Evolutionary conservation across 2,888 invertebrate species (phyloP).

Genomic region (Eristalis tenax): DNA sequence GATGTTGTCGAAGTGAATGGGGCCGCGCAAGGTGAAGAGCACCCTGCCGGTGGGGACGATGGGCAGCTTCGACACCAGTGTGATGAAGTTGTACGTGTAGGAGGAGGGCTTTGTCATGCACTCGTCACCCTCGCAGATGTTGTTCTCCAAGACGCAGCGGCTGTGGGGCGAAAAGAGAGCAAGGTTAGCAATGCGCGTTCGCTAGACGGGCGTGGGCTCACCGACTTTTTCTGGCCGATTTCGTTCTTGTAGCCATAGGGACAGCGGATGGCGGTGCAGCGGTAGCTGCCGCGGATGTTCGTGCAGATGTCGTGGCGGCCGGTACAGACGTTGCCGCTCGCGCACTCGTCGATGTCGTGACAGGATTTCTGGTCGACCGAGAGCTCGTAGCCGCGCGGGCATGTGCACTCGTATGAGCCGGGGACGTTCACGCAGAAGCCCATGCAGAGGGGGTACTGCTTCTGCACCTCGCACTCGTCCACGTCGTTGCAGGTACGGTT

Average conservation of each 20-base stretch:
- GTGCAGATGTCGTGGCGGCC: constrained; percentile 90
- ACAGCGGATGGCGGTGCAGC: constrained; percentile 93
- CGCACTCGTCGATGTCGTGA: constrained; percentile 90
- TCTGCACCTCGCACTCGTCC: constrained; percentile 92
- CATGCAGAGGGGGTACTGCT: constrained; percentile 86
- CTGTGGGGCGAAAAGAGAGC: constrained; percentile 82
- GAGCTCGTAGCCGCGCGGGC: constrained; percentile 90
- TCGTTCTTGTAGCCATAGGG: constrained; percentile 92
- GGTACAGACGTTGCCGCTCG: constrained; percentile 81
- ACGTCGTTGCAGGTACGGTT: constrained; percentile 85
- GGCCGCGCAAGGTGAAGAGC: constrained; percentile 94
- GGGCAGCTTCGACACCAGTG: constrained; percentile 92
- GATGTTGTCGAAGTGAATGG: constrained; percentile 87
- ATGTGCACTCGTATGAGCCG: constrained; percentile 91
- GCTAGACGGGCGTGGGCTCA: constrained; percentile 56
- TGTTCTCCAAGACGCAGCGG: constrained; percentile 89
- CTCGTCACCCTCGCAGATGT: constrained; percentile 87
- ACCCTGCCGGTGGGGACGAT: constrained; percentile 85
- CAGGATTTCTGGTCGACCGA: constrained; percentile 90
- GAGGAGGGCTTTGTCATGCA: constrained; percentile 92
- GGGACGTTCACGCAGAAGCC: constrained; percentile 93
- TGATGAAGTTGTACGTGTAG: constrained; percentile 96
- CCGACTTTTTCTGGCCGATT: constrained; percentile 90
- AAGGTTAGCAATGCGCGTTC: neutral
- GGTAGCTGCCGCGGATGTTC: constrained; percentile 93